A percentile compares a stretch with the other conserved stretches of the same genome.
These are phyloP conservation scores for Trissolcus japonicus DNA, from an alignment of 2,888 invertebrate species.

Conservation along the genomic window DNA sequence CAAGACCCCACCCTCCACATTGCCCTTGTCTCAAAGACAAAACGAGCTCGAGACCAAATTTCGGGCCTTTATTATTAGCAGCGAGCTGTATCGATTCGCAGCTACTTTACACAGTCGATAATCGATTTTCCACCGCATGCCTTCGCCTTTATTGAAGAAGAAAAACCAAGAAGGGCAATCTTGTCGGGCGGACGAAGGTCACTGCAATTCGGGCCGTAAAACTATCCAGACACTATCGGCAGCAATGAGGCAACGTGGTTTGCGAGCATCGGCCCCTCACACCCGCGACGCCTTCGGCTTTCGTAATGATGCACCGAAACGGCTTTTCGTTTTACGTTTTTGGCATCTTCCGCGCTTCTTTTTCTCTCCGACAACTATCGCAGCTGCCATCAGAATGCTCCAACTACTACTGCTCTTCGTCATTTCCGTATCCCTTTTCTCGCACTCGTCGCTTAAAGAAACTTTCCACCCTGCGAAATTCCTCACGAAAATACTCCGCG, in stretches of 20 bases:
- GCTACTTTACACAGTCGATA: conserved; percentile 45
- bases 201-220: conserved; percentile 49
- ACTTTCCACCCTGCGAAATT: conserved; percentile 6
- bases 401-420: conserved; percentile 14
- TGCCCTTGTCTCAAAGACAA: neutral
- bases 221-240: conserved; percentile 45
- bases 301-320: conserved; percentile 50
- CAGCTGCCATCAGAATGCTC: neutral
- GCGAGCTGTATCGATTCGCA: conserved; percentile 35
- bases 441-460: conserved; percentile 33
- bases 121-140: conserved; percentile 52
- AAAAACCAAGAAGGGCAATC: conserved; percentile 40
- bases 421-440: conserved; percentile 34
- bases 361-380: conserved; percentile 15
- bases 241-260: conserved; percentile 38
- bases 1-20: conserved; percentile 1
- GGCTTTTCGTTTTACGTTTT: conserved; percentile 55
- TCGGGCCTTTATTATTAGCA: conserved; percentile 24
- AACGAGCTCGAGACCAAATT: conserved; percentile 13
- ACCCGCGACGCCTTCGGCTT: neutral
- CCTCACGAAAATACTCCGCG: conserved; percentile 31
- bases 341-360: conserved; percentile 29
- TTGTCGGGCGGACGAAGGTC: conserved; percentile 40
- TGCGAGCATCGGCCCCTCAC: conserved; percentile 11
- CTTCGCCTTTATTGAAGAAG: conserved; percentile 20